These are phyloP conservation scores for Corythoichthys intestinalis DNA, from an alignment of 2,113 vertebrate species.

Conservation along the genomic window DNA sequence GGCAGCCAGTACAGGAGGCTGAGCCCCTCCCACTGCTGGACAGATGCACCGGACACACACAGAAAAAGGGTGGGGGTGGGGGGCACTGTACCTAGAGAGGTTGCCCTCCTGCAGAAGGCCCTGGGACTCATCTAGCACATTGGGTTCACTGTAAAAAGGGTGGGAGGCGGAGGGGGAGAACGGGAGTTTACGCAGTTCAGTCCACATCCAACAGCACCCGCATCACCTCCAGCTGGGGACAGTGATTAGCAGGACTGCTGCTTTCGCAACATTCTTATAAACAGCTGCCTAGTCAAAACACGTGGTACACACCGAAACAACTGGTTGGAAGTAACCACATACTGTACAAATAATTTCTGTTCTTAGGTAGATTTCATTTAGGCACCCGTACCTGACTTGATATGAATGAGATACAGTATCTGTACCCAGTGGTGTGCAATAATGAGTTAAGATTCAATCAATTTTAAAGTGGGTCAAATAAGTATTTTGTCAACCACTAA, in stretches of 20 bases:
- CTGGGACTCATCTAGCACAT: slow-evolving; percentile 99
- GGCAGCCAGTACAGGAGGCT: slow-evolving; percentile 41
- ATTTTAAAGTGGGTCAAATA: no score
- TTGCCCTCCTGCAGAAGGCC: slow-evolving; percentile 96
- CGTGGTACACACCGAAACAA: not conserved
- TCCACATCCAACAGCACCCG: slow-evolving; percentile 2
- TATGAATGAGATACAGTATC: no score
- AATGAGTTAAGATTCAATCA: no score
- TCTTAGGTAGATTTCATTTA: not conserved
- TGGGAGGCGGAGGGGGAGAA: slow-evolving; percentile 51
- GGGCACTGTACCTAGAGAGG: slow-evolving; percentile 99
- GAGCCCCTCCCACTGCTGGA: slow-evolving; percentile 53
- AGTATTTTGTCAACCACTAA: no score
- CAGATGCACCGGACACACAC: slow-evolving; percentile 83
- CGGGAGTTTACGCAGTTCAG: slow-evolving; percentile 3
- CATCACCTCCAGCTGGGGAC: not conserved
- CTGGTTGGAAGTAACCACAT: not conserved
- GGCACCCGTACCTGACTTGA: not conserved
- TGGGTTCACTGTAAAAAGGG: slow-evolving; percentile 97
- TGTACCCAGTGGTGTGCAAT: no score
- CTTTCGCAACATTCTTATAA: not conserved
- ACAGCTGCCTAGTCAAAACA: not conserved
- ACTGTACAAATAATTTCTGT: not conserved
- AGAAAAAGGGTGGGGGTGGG: slow-evolving; percentile 43
- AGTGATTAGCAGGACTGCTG: not conserved